Evolutionary conservation across 2,888 invertebrate species (phyloP), one percentile per base, ranked within the genome.

Genomic region (Argynnis bischoffii): DNA sequence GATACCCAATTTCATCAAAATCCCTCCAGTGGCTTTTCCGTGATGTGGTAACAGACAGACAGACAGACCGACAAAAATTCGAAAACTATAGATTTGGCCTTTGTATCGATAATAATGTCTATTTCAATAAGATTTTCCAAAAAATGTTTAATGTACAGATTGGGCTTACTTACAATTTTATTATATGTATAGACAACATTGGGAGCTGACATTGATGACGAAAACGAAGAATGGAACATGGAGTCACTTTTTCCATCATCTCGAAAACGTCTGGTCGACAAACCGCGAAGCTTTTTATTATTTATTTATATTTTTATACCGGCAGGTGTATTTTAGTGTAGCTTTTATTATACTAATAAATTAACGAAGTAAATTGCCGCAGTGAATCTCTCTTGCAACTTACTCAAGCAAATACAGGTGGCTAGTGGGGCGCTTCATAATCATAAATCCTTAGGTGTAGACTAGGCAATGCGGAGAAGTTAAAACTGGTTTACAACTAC

Each of bases 321-420:
- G 51, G 46, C 26, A 47, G 63, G 26, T 55, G 57, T 59, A 46
- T 46, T 55, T 55, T 18, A 50, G 31, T 26, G 59, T 55, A 46
- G 59, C 57, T 47, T 66, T 69, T 66, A 69, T 69, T 48, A 66
- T 64, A 64, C 55, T 18, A 64, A 61, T 69, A 69, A 69, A 61
- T 69, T 61, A 64, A 60, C 61, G 18, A 48, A 59, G 68, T 64
- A 69, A 69, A 69, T 69, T 64, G 51, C 64, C 60, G 56, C 61
- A 55, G 61, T 69, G 48, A 69, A 69, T 69, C 68, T 69, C 68
- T 48, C 68, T 64, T 60, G 68, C 68, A 61, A 64, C 60, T 65
- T 69, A 69, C 60, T 69, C 60, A 64, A 64, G 64, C 60, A 64
- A 69, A 64, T 61, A 61, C 60, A 64, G 64, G 68, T 61, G 60